A percentile compares a stretch with the other conserved stretches of the same genome.
phyloP scores from a whole-genome alignment of 2,113 vertebrate genomes.

The Acanthisitta chloris region DNA sequence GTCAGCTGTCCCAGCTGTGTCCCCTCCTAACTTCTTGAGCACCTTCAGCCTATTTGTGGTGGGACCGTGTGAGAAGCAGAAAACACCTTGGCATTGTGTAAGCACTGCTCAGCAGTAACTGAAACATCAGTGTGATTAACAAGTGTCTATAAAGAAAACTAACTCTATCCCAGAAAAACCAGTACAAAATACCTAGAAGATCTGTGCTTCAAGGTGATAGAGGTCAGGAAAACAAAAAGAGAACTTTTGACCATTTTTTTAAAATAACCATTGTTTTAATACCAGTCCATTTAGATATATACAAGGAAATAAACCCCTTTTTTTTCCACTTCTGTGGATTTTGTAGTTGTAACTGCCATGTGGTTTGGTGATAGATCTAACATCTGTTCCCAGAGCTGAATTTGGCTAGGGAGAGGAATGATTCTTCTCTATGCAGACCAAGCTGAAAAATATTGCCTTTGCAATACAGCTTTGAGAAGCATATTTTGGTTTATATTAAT shows the following conservation, averaged over 20 bases:
- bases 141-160: neutral
- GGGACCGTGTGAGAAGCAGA: neutral
- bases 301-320: neutral
- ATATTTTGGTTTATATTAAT: neutral
- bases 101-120: neutral
- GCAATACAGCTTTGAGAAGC: neutral
- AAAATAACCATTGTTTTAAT: neutral
- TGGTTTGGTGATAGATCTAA: neutral
- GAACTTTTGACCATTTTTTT: neutral
- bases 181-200: neutral
- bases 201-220: neutral
- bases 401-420: neutral
- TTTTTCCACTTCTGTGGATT: neutral
- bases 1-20: neutral
- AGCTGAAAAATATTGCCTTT: neutral
- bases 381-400: neutral
- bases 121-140: rapidly evolving
- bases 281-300: neutral
- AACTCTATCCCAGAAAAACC: neutral
- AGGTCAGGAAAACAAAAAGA: neutral
- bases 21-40: neutral
- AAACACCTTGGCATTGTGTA: neutral
- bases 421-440: neutral
- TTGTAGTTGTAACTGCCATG: neutral
- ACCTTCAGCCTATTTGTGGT: rapidly evolving